Evolutionary conservation across 2,888 invertebrate genomes (phyloP).

Genomic region (Phyllotreta striolata): DNA sequence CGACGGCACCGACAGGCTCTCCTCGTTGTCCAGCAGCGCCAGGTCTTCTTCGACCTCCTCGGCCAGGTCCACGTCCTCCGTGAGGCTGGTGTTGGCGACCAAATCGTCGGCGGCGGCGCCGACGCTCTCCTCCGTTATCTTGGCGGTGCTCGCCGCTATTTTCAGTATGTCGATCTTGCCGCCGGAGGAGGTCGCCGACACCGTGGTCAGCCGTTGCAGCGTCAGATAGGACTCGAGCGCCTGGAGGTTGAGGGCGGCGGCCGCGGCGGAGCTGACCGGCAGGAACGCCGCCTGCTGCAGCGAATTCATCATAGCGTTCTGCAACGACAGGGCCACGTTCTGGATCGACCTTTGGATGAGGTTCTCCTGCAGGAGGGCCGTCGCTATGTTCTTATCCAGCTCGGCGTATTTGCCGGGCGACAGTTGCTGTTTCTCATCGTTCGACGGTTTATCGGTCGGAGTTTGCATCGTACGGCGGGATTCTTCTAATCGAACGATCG

Average conservation of each 20-base stretch:
- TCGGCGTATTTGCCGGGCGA: slow-evolving; percentile 43
- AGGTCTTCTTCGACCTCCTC: slow-evolving; percentile 80
- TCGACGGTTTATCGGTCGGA: slow-evolving; percentile 34
- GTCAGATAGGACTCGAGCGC: slow-evolving; percentile 87
- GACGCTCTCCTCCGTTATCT: slow-evolving; percentile 56
- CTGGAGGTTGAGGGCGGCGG: slow-evolving; percentile 84
- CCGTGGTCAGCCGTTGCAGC: slow-evolving; percentile 78
- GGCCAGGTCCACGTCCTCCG: slow-evolving; percentile 72
- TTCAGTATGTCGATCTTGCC: slow-evolving; percentile 73
- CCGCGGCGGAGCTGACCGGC: slow-evolving; percentile 84
- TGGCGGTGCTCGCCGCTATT: slow-evolving; percentile 64
- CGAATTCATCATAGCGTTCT: slow-evolving; percentile 86
- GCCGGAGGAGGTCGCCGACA: slow-evolving; percentile 63
- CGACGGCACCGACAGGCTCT: slow-evolving; percentile 65
- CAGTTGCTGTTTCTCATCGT: slow-evolving; percentile 35
- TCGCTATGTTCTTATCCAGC: slow-evolving; percentile 33
- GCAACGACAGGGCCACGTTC: slow-evolving; percentile 81
- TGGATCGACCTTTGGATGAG: slow-evolving; percentile 68
- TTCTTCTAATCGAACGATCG: too few species aligned
- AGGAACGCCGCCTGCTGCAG: slow-evolving; percentile 83
- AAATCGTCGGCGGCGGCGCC: slow-evolving; percentile 51
- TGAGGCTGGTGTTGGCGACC: slow-evolving; percentile 55
- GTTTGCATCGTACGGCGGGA: slow-evolving; percentile 40
- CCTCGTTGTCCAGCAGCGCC: slow-evolving; percentile 78
- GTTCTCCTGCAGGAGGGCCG: slow-evolving; percentile 68